These are phyloP conservation scores for Trichomycterus rosablanca DNA, from an alignment of 2,113 vertebrate species.

Conservation along the genomic window DNA sequence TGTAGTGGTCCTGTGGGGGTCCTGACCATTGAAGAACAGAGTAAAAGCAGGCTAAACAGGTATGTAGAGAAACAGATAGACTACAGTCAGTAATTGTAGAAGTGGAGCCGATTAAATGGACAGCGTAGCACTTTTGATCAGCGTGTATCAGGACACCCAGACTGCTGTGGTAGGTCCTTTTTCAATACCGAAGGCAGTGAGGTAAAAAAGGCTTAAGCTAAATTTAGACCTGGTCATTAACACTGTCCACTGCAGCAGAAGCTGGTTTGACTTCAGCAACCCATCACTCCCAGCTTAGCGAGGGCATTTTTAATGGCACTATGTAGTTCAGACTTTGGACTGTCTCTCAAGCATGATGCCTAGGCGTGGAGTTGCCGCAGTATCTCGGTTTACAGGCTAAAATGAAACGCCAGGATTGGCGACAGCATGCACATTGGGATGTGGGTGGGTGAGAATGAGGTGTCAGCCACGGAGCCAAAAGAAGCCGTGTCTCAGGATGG, in stretches of 20 bases:
- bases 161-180: slow-evolving; percentile 12
- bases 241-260: slow-evolving; percentile 19
- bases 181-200: slow-evolving; percentile 21
- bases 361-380: neutral
- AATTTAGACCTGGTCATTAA: slow-evolving; percentile 35
- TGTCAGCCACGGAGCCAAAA: slow-evolving; percentile 18
- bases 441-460: slow-evolving; percentile 24
- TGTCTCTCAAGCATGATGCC: neutral
- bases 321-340: neutral
- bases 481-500: neutral
- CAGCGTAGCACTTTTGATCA: too few relatives aligned
- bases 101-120: too few relatives aligned
- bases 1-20: too few relatives aligned
- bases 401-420: neutral
- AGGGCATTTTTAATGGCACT: slow-evolving; percentile 27
- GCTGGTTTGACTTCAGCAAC: slow-evolving; percentile 31
- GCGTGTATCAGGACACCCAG: too few relatives aligned
- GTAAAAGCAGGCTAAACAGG: too few relatives aligned
- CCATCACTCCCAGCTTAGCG: slow-evolving; percentile 27
- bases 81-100: too few relatives aligned
- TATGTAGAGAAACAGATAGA: too few relatives aligned
- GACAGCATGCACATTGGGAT: slow-evolving; percentile 18
- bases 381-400: slow-evolving; percentile 2
- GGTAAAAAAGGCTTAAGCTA: slow-evolving; percentile 26
- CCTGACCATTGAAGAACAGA: too few relatives aligned